Evolutionary conservation across 2,797 vertebrate genomes (phyloP), one percentile per base, ranked within the genome.

Genomic region (Tenualosa ilisha): DNA sequence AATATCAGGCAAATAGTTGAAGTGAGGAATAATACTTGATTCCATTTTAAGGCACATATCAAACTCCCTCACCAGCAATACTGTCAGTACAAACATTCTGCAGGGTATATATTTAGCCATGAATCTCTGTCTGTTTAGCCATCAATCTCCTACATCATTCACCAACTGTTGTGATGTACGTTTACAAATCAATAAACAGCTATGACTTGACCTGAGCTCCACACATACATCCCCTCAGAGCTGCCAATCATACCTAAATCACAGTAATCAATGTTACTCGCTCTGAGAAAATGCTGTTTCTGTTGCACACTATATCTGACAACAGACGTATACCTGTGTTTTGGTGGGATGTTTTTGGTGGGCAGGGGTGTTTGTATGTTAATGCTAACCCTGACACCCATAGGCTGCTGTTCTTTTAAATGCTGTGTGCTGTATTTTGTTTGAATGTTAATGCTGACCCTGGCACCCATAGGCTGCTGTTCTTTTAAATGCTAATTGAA

Each of bases 401-500:
- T 89, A 88, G 84, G 88, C 88, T 90, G 88, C 88, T 87, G 88
- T 81, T 88, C 90, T 89, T 31, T 31, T 31, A 31, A 31, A 31
- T 31, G 31, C 31, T 31, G 31, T 31, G 31, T 31, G 31, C 31
- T 31, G 31, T 31, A 31, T 31, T 31, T 31, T 84, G 87, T 92
- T 90, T 82, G 91, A 17, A 56, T 90, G 84, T 88, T 91, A 88
- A 86, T 88, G 83, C 50, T 85, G 83, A 85, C 85, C 84, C 87
- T 89, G 37, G 31, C 86, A 84, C 88, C 89, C 87, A 83, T 89
- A 88, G 84, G 88, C 88, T 90, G 88, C 88, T 87, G 88, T 81
- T 88, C 90, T 89, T 92, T 93, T 87, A 89, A 91, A 93, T 89
- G 91, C 85, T 90, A 87, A 93, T 89, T 88, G 82, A 84, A 90